phyloP scores from a whole-genome alignment of 2,888 invertebrate species.

The Gisinianus flammeolus region DNA sequence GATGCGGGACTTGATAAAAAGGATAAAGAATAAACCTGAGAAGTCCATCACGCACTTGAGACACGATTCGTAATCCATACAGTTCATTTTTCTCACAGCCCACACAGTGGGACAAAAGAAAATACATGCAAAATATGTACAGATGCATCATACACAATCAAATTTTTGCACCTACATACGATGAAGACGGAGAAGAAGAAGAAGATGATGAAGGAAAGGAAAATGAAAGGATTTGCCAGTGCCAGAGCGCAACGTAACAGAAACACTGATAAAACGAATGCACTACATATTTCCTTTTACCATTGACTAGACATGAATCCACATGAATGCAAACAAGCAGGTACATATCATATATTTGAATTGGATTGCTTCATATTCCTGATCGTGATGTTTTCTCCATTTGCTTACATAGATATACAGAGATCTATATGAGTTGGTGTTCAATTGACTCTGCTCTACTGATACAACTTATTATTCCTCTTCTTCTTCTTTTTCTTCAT shows the following conservation, averaged over 20 bases:
- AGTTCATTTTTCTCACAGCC: slow-evolving; percentile 6
- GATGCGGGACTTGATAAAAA: slow-evolving; percentile 18
- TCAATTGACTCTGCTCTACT: too few relatives aligned
- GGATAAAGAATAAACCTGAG: slow-evolving; percentile 16
- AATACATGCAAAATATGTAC: background rate
- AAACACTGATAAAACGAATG: too few relatives aligned
- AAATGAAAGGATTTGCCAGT: background rate
- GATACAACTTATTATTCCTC: background rate
- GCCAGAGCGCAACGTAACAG: background rate
- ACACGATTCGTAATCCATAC: slow-evolving; percentile 23
- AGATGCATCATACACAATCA: background rate
- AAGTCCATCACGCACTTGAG: slow-evolving; percentile 13
- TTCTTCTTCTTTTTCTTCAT: background rate
- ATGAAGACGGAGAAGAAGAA: background rate
- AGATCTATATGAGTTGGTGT: too few relatives aligned
- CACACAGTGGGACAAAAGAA: background rate
- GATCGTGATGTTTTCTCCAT: background rate
- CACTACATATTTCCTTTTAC: background rate
- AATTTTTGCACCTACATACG: background rate
- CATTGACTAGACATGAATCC: background rate
- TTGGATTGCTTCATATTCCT: background rate
- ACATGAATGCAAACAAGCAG: background rate
- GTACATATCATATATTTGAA: background rate
- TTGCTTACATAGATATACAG: too few relatives aligned
- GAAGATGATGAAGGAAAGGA: background rate